Percentiles rank a stretch among this genome's conserved stretches.
These are phyloP conservation scores for Argyrosomus regius DNA, from an alignment of 2,797 vertebrate genomes.

Conservation along the genomic window DNA sequence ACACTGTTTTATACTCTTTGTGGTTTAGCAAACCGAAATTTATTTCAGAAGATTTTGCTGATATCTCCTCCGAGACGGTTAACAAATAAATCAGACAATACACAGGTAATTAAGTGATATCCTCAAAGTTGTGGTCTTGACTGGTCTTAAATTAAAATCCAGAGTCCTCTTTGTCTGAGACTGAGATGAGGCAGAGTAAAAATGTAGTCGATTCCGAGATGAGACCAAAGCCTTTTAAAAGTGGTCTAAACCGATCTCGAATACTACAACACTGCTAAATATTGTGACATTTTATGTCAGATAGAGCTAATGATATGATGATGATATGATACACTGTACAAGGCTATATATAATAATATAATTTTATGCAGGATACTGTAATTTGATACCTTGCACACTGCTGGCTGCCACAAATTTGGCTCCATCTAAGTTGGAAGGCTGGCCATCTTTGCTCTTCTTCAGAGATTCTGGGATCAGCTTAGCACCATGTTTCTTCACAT, in stretches of 20 bases:
- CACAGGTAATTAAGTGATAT: no score
- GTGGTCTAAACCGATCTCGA: background rate
- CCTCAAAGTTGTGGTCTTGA: no score
- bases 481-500: constrained; percentile 93
- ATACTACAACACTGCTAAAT: background rate
- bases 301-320: background rate
- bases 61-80: no score
- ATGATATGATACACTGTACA: background rate
- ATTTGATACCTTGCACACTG: constrained; percentile 89
- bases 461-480: constrained; percentile 95
- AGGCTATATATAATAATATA: background rate
- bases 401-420: constrained; percentile 92
- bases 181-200: no score
- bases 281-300: background rate
- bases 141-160: no score
- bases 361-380: background rate
- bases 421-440: constrained; percentile 88
- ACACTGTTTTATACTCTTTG: no score
- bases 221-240: no score
- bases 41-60: no score
- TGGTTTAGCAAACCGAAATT: no score
- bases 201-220: no score
- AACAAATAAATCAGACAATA: no score
- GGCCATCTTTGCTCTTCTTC: constrained; percentile 91
- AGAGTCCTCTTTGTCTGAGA: no score